Evolutionary conservation across 2,888 invertebrate genomes (phyloP).

Genomic region (Chaetoderma sp.): DNA sequence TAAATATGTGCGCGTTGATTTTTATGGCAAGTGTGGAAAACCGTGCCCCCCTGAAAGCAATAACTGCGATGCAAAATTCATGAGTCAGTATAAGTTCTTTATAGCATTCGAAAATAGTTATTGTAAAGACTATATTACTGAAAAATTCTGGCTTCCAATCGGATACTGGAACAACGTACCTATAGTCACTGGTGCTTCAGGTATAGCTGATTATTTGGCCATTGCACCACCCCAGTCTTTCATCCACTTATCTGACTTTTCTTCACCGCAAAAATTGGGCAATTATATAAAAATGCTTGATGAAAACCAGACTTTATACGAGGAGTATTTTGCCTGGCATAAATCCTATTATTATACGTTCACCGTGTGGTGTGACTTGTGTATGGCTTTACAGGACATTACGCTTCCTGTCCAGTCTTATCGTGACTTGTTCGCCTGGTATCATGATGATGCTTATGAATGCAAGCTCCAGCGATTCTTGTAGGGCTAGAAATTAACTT

Average conservation of each 20-base stretch:
- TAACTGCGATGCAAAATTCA: not conserved
- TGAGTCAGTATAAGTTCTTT: slow-evolving; percentile 2
- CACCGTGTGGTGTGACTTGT: not conserved
- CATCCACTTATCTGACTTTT: not conserved
- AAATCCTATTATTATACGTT: not conserved
- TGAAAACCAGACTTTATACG: not conserved
- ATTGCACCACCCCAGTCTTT: not conserved
- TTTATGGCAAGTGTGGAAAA: not conserved
- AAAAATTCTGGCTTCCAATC: not conserved
- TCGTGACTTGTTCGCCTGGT: not conserved
- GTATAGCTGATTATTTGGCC: not conserved
- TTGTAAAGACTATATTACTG: slow-evolving; percentile 3
- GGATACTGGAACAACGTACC: not conserved
- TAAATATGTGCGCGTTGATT: not conserved
- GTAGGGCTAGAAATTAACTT: no score
- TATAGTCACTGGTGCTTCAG: not conserved
- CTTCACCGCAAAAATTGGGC: not conserved
- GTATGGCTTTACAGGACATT: not conserved
- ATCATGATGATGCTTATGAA: not conserved
- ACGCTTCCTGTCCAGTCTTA: not conserved
- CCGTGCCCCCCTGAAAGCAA: not conserved
- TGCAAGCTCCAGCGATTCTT: no score
- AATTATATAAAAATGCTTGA: not conserved
- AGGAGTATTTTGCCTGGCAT: not conserved
- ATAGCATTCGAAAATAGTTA: not conserved